Conservation (phyloP, 2,888 invertebrate species). For the Drosophila lutescens region DNA sequence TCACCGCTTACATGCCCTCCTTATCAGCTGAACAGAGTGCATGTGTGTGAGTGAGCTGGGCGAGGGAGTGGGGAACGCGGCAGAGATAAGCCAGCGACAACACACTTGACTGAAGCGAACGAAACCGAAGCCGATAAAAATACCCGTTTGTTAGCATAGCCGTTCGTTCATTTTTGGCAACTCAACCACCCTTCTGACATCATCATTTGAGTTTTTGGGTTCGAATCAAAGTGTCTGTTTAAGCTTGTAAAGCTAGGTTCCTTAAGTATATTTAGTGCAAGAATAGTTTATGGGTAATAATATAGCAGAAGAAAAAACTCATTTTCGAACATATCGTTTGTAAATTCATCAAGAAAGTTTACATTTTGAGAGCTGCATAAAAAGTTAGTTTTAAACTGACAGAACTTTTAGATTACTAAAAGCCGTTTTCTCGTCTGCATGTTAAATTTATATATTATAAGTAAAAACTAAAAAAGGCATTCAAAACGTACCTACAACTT, state of each 20-base stretch:
- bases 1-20: constrained; percentile 33
- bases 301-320: too few species aligned
- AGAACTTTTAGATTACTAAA: too few species aligned
- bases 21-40: constrained; percentile 53
- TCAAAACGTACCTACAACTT: too few species aligned
- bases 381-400: too few species aligned
- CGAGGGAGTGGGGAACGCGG: constrained; percentile 1
- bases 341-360: too few species aligned
- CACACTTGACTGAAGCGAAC: constrained; percentile 29
- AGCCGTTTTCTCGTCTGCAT: too few species aligned
- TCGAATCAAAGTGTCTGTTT: background rate
- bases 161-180: constrained; percentile 37
- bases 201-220: constrained; percentile 2
- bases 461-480: too few species aligned
- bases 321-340: too few species aligned
- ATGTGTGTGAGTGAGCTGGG: constrained; percentile 13
- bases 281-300: too few species aligned
- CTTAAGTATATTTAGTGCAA: background rate
- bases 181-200: constrained; percentile 29
- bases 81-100: constrained; percentile 62
- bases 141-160: constrained; percentile 49
- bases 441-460: too few species aligned
- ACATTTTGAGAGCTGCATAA: too few species aligned
- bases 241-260: background rate
- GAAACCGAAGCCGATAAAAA: constrained; percentile 44